phyloP scores from a whole-genome alignment of 2,797 vertebrate species.

The Thamnophis elegans region DNA sequence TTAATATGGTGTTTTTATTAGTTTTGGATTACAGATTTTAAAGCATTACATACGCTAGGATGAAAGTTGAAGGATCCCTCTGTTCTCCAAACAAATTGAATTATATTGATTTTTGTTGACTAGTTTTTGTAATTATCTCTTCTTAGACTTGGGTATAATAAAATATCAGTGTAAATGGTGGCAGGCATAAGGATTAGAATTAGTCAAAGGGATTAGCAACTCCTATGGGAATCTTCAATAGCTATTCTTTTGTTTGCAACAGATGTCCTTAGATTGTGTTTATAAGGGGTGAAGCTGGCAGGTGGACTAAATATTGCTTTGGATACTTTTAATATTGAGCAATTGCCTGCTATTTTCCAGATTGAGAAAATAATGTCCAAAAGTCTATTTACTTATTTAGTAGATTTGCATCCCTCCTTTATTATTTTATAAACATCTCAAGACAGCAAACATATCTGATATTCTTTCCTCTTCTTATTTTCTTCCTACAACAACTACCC shows the following conservation, averaged over 20 bases:
- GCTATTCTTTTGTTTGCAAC: constrained; percentile 36
- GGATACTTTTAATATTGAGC: neutral
- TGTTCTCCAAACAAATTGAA: constrained; percentile 14
- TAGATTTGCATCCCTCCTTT: neutral
- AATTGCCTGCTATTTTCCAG: neutral
- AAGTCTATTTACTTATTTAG: neutral
- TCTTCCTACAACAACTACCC: neutral
- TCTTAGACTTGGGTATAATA: constrained; percentile 10
- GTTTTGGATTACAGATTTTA: neutral
- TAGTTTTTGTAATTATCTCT: constrained; percentile 37
- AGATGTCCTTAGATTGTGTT: constrained; percentile 30
- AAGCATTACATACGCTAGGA: neutral
- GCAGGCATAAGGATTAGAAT: constrained; percentile 35
- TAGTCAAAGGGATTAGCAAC: constrained; percentile 28
- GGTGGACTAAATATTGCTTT: neutral
- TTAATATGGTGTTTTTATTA: neutral
- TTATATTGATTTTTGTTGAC: neutral
- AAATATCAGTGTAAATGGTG: constrained; percentile 42
- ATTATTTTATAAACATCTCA: neutral
- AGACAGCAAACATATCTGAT: neutral
- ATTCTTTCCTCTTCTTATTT: neutral
- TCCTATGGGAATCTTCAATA: constrained; percentile 39
- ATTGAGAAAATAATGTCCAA: neutral
- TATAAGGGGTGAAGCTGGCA: neutral
- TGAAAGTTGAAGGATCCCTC: neutral